phyloP scores from a whole-genome alignment of 2,113 vertebrate genomes.

The Apodemus speciosus region DNA sequence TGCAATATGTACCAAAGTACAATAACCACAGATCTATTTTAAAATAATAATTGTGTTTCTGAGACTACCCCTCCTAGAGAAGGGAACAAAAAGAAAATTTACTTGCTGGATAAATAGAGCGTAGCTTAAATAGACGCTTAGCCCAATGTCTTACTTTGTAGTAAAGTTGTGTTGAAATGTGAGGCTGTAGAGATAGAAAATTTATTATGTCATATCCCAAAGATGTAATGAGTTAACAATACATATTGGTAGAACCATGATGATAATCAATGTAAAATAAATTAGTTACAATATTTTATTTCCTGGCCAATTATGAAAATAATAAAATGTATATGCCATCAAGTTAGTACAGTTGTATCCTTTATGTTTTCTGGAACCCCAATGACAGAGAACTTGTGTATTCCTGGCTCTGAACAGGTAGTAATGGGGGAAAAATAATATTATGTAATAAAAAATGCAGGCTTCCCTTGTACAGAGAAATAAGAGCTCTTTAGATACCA shows the following conservation, averaged over 20 bases:
- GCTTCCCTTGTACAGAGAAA: background rate
- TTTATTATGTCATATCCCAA: constrained; percentile 17
- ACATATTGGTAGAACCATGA: background rate
- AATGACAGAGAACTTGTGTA: background rate
- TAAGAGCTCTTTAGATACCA: background rate
- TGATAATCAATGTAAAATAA: background rate
- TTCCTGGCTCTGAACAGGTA: background rate
- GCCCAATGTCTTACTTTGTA: background rate
- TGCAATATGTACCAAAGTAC: background rate
- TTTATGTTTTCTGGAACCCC: background rate
- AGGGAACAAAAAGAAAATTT: constrained; percentile 36
- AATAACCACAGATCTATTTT: background rate
- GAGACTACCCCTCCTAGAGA: background rate
- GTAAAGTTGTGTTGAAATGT: background rate
- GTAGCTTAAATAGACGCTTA: background rate
- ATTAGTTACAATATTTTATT: background rate
- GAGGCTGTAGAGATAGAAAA: background rate
- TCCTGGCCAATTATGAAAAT: background rate
- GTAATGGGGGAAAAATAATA: constrained; percentile 2
- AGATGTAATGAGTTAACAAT: background rate
- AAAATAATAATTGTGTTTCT: constrained; percentile 37
- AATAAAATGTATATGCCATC: background rate
- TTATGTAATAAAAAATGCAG: background rate
- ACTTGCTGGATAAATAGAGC: background rate
- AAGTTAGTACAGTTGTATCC: background rate